Base-by-base conservation (phyloP, 2,113 vertebrate species). In the Prolemur simus region DNA sequence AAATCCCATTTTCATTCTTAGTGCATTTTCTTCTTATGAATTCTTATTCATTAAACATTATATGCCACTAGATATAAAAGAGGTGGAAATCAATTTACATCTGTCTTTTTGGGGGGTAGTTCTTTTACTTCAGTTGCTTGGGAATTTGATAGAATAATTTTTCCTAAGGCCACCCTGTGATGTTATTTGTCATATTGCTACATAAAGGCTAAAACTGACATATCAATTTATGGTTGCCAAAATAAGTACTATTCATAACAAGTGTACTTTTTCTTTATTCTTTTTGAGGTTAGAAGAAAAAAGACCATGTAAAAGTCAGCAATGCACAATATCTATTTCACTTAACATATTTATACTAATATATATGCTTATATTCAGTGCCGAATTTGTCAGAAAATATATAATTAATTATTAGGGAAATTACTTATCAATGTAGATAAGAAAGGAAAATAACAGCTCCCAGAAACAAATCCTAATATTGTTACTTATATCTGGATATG, bases 141-240 rank as follows among this genome's bases (percentile, higher is more conserved):
- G 68, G 37, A 63, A 78, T 95, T 89, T 91, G 34, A 71, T 86
- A 52, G 66, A 96, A 89, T 98, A 81, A 94, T 80, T 97, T 98
- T 98, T 98, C 93, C 87, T 95, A 45, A 42, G 56, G 45, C 84
- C 95, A 96, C 84, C 91, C 68, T 98, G 91, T 93, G 89, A 78
- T 0, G 0, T 29, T 97, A 97, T 97, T 97, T 83, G 66, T 97
- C 96, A 93, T 96, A 87, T 96, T 97, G 96, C 37, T 96, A 85
- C 92, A 90, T 96, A 98, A 95, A 96, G 63, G 95, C 58, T 96
- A 97, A 97, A 96, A 96, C 49, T 98, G 96, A 97, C 95, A 95
- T 96, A 96, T 74, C 82, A 90, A 87, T 95, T 94, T 98, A 95
- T 95, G 96, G 73, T 97, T 97, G 76, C 85, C 83, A 88, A 93